Evolutionary conservation across 2,888 invertebrate genomes (phyloP).

Genomic region (Drosophila falleni): DNA sequence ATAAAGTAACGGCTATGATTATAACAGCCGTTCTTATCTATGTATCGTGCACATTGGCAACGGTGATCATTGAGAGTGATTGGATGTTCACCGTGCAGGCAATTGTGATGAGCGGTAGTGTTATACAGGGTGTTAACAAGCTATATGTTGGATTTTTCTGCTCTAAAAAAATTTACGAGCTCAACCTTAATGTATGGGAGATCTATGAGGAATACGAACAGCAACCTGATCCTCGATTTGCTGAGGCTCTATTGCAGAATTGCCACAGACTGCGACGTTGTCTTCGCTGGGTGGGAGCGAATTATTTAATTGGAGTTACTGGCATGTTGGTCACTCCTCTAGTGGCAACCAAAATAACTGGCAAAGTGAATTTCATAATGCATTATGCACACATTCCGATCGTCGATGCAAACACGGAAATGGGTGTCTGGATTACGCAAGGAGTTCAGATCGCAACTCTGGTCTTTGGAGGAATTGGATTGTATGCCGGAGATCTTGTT

Average conservation of each 20-base stretch:
- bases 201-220: conserved; percentile 52
- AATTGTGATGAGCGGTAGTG: conserved; percentile 58
- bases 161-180: conserved; percentile 13
- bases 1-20: conserved; percentile 14
- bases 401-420: conserved; percentile 47
- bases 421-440: conserved; percentile 52
- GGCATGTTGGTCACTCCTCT: conserved; percentile 34
- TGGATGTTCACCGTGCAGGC: conserved; percentile 58
- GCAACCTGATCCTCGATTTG: conserved; percentile 35
- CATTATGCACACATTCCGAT: conserved; percentile 62
- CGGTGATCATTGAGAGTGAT: conserved; percentile 39
- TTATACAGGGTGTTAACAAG: conserved; percentile 56
- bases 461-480: conserved; percentile 49
- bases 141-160: conserved; percentile 33
- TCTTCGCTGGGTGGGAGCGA: conserved; percentile 13
- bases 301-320: conserved; percentile 15
- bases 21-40: conserved; percentile 32
- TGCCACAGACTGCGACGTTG: conserved; percentile 29
- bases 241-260: conserved; percentile 16
- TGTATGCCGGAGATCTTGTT: conserved; percentile 64
- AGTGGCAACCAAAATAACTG: conserved; percentile 13
- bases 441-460: conserved; percentile 44
- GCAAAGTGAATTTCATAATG: conserved; percentile 46
- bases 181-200: conserved; percentile 21
- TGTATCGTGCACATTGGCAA: conserved; percentile 37